phyloP scores from a whole-genome alignment of 2,113 vertebrate species.

The Bujurquina vittata region DNA sequence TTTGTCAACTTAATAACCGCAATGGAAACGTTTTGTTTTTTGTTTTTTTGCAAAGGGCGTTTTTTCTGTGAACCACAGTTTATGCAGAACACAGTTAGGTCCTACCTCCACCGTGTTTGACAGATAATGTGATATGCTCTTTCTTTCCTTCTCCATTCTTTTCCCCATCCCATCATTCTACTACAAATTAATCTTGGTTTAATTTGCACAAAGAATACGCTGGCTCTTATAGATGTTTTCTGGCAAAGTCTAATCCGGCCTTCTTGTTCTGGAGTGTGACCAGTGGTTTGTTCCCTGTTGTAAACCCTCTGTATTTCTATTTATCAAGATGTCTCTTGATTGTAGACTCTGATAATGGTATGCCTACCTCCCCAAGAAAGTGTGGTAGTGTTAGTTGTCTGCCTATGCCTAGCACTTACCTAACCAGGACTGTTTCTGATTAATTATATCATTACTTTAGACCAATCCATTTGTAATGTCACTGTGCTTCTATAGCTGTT shows the following conservation, averaged over 20 bases:
- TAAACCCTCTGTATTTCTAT: not conserved
- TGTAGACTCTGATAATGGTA: not conserved
- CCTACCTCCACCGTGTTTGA: not conserved
- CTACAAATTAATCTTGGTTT: not conserved
- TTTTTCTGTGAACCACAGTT: conserved; percentile 3
- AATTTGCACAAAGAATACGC: not conserved
- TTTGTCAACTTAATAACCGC: not conserved
- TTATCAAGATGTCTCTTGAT: not conserved
- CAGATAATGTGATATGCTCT: too few relatives aligned
- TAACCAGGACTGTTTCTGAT: too few relatives aligned
- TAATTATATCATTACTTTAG: too few relatives aligned
- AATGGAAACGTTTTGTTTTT: not conserved
- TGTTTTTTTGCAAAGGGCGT: not conserved
- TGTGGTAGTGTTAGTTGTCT: too few relatives aligned
- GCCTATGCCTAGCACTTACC: too few relatives aligned
- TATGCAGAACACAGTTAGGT: not conserved
- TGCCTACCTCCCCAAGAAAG: too few relatives aligned
- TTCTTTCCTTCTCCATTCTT: too few relatives aligned
- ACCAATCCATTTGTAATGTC: too few relatives aligned
- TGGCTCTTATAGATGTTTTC: not conserved
- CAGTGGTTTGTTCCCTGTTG: not conserved
- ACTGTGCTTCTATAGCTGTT: too few relatives aligned
- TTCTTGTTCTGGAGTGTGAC: not conserved
- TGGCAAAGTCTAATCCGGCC: not conserved
- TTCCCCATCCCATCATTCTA: not conserved